Base-by-base conservation (phyloP, 2,113 vertebrate genomes). In the Callithrix jacchus region DNA sequence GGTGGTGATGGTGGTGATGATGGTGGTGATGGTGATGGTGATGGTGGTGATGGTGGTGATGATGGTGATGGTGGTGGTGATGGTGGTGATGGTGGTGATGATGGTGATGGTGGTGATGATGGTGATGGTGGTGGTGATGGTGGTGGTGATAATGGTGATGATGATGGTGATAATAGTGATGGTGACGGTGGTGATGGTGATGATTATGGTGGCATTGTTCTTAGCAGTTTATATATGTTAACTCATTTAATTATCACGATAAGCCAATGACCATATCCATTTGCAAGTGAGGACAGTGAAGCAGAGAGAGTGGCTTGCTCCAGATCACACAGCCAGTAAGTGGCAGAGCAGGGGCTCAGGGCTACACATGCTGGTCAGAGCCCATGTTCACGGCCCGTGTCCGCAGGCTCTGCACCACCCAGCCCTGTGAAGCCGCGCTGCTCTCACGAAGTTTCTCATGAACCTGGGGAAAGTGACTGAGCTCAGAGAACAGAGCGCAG, bases 341-440 rank as follows among this genome's bases (percentile, higher is more conserved):
- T 13, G 8, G 70, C 52, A 45, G 49, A n/a, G 40, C 52, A 54
- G 66, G 70, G 23, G 25, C 40, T 42, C 11, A 5, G 40, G 23
- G 71, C 40, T 64, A 16, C 64, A 68, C 13, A 35, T 5, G 6
- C 32, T 35, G 14, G 32, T 35, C 16, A 14, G 64, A 35, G 64
- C 64, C 64, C 64, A 27, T 68, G 66, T 32, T 16, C 61, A 32
- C 1, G 27, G 58, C 23, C 58, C 10, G 12, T 35, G 5, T 68
- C 64, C 6, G 5, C 1, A n/a, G 20, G 32, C 27, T 13, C 7
- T 27, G 6, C 8, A 8, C 2, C 5, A 3, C 30, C 40, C 40
- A 35, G 18, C 11, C 10, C 37, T 4, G 9, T 20, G 10, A 23
- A 27, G 30, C n/a, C 68, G 7, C 30, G 14, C 20, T 12, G 25